phyloP scores from a whole-genome alignment of 2,888 invertebrate genomes.

The Hydrotaea diabolus region DNA sequence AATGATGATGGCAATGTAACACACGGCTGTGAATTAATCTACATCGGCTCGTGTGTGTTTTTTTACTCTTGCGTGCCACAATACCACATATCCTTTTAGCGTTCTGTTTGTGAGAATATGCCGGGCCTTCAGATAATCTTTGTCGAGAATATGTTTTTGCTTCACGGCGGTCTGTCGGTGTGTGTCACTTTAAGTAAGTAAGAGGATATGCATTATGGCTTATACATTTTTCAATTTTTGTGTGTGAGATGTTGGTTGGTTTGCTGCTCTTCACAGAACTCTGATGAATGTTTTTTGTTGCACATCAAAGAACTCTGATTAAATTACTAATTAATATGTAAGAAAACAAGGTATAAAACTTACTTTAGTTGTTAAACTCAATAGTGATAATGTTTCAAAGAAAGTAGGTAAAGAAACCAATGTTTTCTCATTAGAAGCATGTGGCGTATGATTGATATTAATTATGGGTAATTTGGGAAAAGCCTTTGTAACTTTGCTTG shows the following conservation, averaged over 20 bases:
- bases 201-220: conserved; percentile 47
- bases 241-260: not conserved
- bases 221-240: conserved; percentile 23
- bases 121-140: not conserved
- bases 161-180: not conserved
- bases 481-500: not conserved
- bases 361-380: too few species aligned
- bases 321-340: not conserved
- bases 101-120: not conserved
- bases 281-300: too few species aligned
- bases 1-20: too few species aligned
- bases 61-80: conserved; percentile 60
- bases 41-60: conserved; percentile 34
- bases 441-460: conserved; percentile 5
- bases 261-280: not conserved
- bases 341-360: not conserved
- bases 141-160: not conserved
- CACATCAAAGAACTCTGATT: not conserved
- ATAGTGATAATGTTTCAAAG: too few species aligned
- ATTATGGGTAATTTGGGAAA: not conserved
- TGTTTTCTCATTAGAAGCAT: not conserved
- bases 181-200: conserved; percentile 15
- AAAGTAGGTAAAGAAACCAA: too few species aligned
- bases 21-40: conserved; percentile 48
- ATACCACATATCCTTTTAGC: conserved; percentile 33